Evolutionary conservation across 2,888 invertebrate genomes (phyloP), one percentile per base, ranked within the genome.

Genomic region (Eupelmus urozonus): DNA sequence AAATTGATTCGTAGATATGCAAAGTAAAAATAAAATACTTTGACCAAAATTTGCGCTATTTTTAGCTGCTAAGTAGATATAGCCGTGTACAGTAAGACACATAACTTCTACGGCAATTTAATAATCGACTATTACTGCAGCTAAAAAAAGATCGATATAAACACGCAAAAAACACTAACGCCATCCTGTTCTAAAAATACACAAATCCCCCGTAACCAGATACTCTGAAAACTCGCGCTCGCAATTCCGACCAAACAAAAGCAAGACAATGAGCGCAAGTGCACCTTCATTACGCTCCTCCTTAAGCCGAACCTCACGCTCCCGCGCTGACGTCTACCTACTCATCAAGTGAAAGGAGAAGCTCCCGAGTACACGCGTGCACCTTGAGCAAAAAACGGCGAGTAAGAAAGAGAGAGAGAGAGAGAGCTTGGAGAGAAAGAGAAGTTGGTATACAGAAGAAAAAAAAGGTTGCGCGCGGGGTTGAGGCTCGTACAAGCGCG

Each of bases 331-430:
- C 27, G 27, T 13, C 4, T 20, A 25, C n/a, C 5, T 25, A 23
- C 51, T 29, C 65, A 51, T 51, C 65, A 27, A 18, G 65, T 65
- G 65, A 65, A 65, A 65, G 65, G 65, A 45, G 42, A 9, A 18
- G 65, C 65, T n/a, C 9, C 23, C 45, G 45, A 4, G 60, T 34
- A 9, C 18, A 29, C 20, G 20, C 4, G n/a, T 27, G 49, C 27
- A 51, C 51, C 29, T 66, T 53, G 66, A 66, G 25, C 1, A n/a
- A 34, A 66, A 49, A 66, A 65, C 23, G 25, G 42, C 20, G 63
- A 57, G 57, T 9, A 16, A 27, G 23, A 23, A n/a, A n/a, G n/a
- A n/a, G n/a, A n/a, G n/a, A n/a, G n/a, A 25, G 16, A n/a, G 42
- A 11, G 57, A 57, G 29, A 11, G 16, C 2, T 62, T 62, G 40